phyloP scores from a whole-genome alignment of 2,888 invertebrate species.

The Machimus atricapillus region DNA sequence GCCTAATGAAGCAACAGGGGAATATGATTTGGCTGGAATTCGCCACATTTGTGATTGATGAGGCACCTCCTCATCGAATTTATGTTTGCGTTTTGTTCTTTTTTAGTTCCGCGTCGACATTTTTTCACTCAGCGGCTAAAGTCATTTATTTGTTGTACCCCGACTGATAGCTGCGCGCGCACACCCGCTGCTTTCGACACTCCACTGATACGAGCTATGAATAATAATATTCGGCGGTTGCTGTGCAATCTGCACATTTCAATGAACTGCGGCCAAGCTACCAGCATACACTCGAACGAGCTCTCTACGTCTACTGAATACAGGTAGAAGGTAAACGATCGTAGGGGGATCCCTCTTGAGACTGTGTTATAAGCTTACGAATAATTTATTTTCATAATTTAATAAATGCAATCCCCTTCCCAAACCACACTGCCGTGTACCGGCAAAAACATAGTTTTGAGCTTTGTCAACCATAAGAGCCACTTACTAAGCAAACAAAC shows the following conservation, averaged over 20 bases:
- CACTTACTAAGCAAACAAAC: background rate
- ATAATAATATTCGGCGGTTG: constrained; percentile 20
- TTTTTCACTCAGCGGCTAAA: background rate
- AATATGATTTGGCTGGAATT: background rate
- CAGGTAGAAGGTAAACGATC: background rate
- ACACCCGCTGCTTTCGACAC: constrained; percentile 23
- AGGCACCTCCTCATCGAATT: constrained; percentile 10
- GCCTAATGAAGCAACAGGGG: background rate
- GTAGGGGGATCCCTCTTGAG: background rate
- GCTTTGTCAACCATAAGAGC: background rate
- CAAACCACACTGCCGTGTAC: background rate
- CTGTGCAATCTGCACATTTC: constrained; percentile 16
- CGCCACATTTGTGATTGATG: constrained; percentile 37
- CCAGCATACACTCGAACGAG: background rate
- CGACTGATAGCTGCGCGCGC: constrained; percentile 21
- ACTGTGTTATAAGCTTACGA: background rate
- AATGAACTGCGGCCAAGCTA: constrained; percentile 10
- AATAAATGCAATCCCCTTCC: background rate
- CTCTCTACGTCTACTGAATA: background rate
- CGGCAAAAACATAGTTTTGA: background rate
- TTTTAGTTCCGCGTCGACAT: constrained; percentile 33
- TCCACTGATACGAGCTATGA: constrained; percentile 26
- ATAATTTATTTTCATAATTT: background rate
- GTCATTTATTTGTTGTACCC: constrained; percentile 20
- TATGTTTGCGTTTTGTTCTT: background rate